phyloP scores from a whole-genome alignment of 2,797 vertebrate genomes.

The Muscicapa striata region DNA sequence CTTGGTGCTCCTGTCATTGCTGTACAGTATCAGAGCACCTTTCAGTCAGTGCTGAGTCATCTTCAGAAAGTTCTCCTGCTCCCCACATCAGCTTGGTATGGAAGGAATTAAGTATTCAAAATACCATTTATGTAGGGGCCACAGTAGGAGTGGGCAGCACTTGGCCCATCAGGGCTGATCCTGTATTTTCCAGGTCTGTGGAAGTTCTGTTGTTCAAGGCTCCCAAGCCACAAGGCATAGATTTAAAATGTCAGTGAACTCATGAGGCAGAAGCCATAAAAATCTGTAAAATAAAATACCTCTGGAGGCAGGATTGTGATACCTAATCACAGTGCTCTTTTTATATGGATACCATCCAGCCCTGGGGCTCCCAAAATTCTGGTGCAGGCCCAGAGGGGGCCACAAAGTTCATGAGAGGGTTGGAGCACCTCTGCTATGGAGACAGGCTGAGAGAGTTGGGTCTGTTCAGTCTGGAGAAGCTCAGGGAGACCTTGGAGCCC shows the following conservation, averaged over 20 bases:
- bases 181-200: neutral
- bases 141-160: neutral
- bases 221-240: neutral
- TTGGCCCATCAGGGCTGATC: neutral
- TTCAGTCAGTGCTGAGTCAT: conserved; percentile 28
- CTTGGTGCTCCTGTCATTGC: neutral
- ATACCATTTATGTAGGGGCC: neutral
- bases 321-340: neutral
- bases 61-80: neutral
- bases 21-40: neutral
- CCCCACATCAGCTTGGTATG: neutral
- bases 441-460: neutral
- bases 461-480: neutral
- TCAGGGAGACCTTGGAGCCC: neutral
- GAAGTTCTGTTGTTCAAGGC: neutral
- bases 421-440: neutral
- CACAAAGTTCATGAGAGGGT: neutral
- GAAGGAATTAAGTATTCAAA: neutral
- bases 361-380: neutral
- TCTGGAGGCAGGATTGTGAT: neutral
- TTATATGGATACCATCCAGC: neutral
- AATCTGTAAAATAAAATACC: neutral
- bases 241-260: neutral
- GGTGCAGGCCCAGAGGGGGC: neutral
- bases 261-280: neutral